Base-by-base conservation (phyloP, 2,113 vertebrate species). In the Antidorcas marsupialis region DNA sequence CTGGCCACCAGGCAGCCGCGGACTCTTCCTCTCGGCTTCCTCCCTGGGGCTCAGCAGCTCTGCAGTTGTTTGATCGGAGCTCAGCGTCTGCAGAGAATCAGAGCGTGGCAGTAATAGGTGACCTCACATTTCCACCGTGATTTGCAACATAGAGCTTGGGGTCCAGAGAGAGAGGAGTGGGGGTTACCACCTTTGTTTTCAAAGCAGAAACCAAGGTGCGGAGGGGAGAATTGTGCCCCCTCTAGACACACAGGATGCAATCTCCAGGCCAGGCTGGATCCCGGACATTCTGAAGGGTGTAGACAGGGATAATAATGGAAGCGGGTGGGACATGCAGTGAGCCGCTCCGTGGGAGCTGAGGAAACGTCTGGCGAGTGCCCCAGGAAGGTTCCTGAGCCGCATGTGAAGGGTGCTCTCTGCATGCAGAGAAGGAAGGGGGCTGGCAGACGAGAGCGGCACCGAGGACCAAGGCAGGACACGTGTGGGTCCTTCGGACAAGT, bases 21-120 rank as follows among this genome's bases (percentile, higher is more conserved):
- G 17, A 23, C 47, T 21, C 6, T 21, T 7, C 8, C 36, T 11
- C 11, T 2, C 2, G 3, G 81, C 74, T 53, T 12, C 7, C 27
- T 64, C 71, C 17, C 71, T 19, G 8, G 27, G 17, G 17, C 12
- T 62, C 83, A 43, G 83, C 9, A 57, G 71, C 84, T 39, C 27
- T 7, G 19, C 53, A 25, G 14, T 12, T 53, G 39, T 83, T 45
- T 16, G 8, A 83, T 33, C 47, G 17, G 60, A 64, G n/a, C n/a
- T 82, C 60, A 84, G 91, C 1, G 1, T 5, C 0, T 25, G 50
- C 7, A 2, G 28, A 17, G 60, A 43, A 33, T 55, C 1, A 0
- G 45, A 53, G 50, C 2, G 0, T 2, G 1, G 60, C 19, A 71
- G 50, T 5, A 2, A 9, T 2, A 2, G 78, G 59, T 2, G 28